Conservation (phyloP, 1,140 invertebrate genomes). For the Chymomyza costata region DNA sequence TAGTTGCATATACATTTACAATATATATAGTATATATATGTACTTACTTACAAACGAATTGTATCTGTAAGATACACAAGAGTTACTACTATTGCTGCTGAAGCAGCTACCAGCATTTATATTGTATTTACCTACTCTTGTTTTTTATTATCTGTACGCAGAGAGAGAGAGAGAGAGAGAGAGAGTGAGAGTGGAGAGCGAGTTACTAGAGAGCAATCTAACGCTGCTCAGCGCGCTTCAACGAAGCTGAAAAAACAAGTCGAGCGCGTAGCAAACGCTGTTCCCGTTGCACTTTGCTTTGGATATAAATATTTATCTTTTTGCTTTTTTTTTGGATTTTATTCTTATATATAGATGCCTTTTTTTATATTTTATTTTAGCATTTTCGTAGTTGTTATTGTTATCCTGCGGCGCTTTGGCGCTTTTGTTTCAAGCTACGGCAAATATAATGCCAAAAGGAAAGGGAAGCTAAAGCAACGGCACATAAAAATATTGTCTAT, state of each 20-base stretch:
- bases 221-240: slow-evolving; percentile 59
- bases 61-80: slow-evolving; percentile 62
- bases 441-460: slow-evolving; percentile 9
- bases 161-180: too few species aligned
- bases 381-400: too few species aligned
- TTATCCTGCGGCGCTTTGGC: too few species aligned
- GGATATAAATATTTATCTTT: slow-evolving; percentile 73
- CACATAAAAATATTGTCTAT: slow-evolving; percentile 66
- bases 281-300: slow-evolving; percentile 65
- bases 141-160: slow-evolving; percentile 68
- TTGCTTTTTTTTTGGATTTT: slow-evolving; percentile 21
- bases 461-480: slow-evolving; percentile 24
- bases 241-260: slow-evolving; percentile 72
- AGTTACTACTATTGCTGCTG: slow-evolving; percentile 12
- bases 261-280: too few species aligned
- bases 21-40: too few species aligned
- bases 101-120: slow-evolving; percentile 65
- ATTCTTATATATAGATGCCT: slow-evolving; percentile 16
- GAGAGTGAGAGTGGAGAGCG: too few species aligned
- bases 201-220: too few species aligned
- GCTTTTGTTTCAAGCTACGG: too few species aligned
- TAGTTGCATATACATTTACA: too few species aligned
- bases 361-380: slow-evolving; percentile 23
- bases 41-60: slow-evolving; percentile 68
- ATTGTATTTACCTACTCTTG: slow-evolving; percentile 74